Percentiles rank a stretch among this genome's conserved stretches.
Evolutionary conservation across 2,113 vertebrate species (phyloP).

Genomic region (Sitta europaea): DNA sequence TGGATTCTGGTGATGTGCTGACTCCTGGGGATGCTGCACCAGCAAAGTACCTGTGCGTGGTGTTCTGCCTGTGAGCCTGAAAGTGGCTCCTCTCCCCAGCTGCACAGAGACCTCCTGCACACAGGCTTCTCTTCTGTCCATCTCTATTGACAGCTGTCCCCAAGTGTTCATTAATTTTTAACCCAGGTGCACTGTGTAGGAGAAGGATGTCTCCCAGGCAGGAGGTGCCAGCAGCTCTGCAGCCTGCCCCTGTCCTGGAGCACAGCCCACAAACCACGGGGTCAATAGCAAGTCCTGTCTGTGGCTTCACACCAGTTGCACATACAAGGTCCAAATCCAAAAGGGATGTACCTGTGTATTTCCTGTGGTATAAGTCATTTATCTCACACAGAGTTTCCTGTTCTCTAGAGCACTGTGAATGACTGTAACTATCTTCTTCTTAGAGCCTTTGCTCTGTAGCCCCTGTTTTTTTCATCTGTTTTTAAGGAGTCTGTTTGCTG

Average conservation of each 20-base stretch:
- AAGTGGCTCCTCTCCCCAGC: neutral
- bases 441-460: neutral
- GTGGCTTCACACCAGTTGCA: constrained; percentile 37
- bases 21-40: neutral
- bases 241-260: neutral
- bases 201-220: neutral
- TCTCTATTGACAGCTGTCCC: neutral
- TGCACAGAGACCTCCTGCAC: neutral
- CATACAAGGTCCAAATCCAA: neutral
- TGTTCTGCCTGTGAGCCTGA: neutral
- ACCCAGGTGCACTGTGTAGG: neutral
- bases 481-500: neutral
- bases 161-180: neutral
- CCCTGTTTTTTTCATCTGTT: neutral
- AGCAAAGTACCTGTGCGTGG: neutral
- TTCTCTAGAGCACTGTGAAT: neutral
- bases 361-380: neutral
- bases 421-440: neutral
- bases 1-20: neutral
- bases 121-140: neutral
- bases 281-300: neutral
- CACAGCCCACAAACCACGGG: neutral
- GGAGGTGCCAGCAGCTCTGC: neutral
- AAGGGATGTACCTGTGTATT: neutral
- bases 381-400: neutral